These are phyloP conservation scores for Serrognathus titanus DNA, from an alignment of 2,888 invertebrate genomes.

Conservation along the genomic window DNA sequence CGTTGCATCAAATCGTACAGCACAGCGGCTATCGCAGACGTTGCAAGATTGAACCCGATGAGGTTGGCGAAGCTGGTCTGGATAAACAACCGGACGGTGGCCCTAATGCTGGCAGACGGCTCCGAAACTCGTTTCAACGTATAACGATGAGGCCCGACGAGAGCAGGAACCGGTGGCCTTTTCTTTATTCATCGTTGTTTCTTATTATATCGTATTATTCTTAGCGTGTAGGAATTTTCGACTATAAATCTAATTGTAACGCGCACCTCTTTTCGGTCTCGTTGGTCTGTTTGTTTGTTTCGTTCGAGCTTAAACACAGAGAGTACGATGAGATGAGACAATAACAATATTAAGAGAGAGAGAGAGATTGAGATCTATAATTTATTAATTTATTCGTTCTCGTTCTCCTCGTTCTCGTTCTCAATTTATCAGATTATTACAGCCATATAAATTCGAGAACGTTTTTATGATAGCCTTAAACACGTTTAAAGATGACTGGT, in stretches of 20 bases:
- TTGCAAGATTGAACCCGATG: slow-evolving; percentile 81
- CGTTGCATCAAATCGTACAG: slow-evolving; percentile 94
- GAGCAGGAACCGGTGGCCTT: slow-evolving; percentile 34
- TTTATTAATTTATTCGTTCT: slow-evolving; percentile 21
- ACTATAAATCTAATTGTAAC: slow-evolving; percentile 13
- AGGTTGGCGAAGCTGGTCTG: slow-evolving; percentile 89
- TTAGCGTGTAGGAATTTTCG: slow-evolving; percentile 13
- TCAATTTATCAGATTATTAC: slow-evolving; percentile 19
- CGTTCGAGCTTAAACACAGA: not conserved
- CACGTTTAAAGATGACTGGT: not conserved
- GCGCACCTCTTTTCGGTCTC: not conserved
- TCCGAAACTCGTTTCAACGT: slow-evolving; percentile 84
- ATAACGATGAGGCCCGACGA: slow-evolving; percentile 45
- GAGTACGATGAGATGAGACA: slow-evolving; percentile 20
- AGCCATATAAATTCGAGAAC: slow-evolving; percentile 23
- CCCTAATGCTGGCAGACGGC: slow-evolving; percentile 93
- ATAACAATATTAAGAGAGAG: slow-evolving; percentile 11
- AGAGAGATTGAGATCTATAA: slow-evolving; percentile 15
- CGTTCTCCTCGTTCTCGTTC: slow-evolving; percentile 12
- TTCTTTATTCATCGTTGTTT: slow-evolving; percentile 32
- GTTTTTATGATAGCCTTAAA: not conserved
- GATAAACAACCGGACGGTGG: slow-evolving; percentile 91
- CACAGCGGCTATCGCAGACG: slow-evolving; percentile 88
- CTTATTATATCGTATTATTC: slow-evolving; percentile 20
- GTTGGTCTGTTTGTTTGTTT: no score